phyloP scores from a whole-genome alignment of 2,888 invertebrate species.

The Smittia aterrima region DNA sequence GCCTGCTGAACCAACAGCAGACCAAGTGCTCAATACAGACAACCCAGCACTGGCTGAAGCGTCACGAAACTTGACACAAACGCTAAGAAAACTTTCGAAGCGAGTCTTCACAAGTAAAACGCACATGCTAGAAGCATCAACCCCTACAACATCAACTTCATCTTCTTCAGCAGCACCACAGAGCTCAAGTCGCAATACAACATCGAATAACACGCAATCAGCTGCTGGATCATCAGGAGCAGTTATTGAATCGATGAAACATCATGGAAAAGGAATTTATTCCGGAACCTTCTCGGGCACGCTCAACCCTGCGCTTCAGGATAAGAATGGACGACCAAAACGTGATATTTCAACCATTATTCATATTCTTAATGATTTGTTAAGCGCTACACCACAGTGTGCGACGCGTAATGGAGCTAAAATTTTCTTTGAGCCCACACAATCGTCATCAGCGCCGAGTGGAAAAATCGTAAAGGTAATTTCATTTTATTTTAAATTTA shows the following conservation, averaged over 20 bases:
- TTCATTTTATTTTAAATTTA: background rate
- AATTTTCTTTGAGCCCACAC: slow-evolving; percentile 55
- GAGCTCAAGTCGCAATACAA: background rate
- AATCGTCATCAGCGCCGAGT: slow-evolving; percentile 43
- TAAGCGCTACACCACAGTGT: slow-evolving; percentile 77
- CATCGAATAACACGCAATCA: background rate
- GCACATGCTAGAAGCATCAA: slow-evolving; percentile 49
- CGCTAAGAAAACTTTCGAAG: slow-evolving; percentile 82
- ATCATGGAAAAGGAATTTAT: slow-evolving; percentile 92
- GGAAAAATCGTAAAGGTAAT: slow-evolving; percentile 20
- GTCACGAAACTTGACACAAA: slow-evolving; percentile 87
- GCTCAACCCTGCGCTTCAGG: slow-evolving; percentile 88
- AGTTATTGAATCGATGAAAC: slow-evolving; percentile 88
- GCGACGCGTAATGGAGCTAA: slow-evolving; percentile 56
- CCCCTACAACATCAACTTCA: slow-evolving; percentile 44
- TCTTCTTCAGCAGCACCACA: background rate
- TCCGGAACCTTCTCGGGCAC: slow-evolving; percentile 96
- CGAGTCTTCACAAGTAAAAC: slow-evolving; percentile 68
- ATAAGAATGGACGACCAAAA: slow-evolving; percentile 85
- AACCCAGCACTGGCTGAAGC: slow-evolving; percentile 82
- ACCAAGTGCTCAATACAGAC: slow-evolving; percentile 53
- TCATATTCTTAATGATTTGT: slow-evolving; percentile 89
- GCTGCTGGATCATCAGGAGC: slow-evolving; percentile 61
- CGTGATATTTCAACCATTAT: slow-evolving; percentile 93
- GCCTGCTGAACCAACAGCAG: slow-evolving; percentile 20